These are phyloP conservation scores for Prunella himalayana DNA, from an alignment of 2,113 vertebrate species.

Conservation along the genomic window DNA sequence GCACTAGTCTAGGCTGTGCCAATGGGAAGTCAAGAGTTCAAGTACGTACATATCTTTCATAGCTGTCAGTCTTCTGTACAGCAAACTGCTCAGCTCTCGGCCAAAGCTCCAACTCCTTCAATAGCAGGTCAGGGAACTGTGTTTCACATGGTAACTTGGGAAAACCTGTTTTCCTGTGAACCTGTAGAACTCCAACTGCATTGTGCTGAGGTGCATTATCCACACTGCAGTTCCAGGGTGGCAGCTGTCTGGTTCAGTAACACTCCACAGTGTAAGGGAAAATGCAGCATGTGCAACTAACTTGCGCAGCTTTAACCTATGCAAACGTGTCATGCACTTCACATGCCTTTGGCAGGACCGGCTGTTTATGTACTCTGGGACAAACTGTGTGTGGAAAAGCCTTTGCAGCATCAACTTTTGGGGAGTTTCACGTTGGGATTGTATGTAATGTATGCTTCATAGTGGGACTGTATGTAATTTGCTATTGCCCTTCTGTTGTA, in stretches of 20 bases:
- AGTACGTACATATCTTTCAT: background rate
- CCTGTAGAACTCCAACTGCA: background rate
- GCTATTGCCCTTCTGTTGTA: background rate
- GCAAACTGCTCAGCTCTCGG: background rate
- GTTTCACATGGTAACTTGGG: background rate
- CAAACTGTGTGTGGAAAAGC: background rate
- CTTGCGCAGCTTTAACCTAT: background rate
- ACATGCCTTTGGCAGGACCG: background rate
- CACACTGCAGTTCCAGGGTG: background rate
- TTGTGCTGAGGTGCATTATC: background rate
- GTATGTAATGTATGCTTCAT: background rate
- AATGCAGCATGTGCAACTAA: background rate
- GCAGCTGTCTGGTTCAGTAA: background rate
- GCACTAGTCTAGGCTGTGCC: slow-evolving; percentile 25
- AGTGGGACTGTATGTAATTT: background rate
- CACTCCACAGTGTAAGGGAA: background rate
- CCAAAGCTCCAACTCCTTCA: background rate
- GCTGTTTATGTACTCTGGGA: background rate
- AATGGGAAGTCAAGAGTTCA: slow-evolving; percentile 51
- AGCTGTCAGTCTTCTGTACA: background rate
- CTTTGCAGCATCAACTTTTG: background rate
- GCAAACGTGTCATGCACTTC: background rate
- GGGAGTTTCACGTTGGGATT: background rate
- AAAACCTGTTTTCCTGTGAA: background rate
- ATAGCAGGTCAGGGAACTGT: background rate